Conservation (phyloP, 1,140 invertebrate genomes). For the Lordiphosa stackelbergi region DNA sequence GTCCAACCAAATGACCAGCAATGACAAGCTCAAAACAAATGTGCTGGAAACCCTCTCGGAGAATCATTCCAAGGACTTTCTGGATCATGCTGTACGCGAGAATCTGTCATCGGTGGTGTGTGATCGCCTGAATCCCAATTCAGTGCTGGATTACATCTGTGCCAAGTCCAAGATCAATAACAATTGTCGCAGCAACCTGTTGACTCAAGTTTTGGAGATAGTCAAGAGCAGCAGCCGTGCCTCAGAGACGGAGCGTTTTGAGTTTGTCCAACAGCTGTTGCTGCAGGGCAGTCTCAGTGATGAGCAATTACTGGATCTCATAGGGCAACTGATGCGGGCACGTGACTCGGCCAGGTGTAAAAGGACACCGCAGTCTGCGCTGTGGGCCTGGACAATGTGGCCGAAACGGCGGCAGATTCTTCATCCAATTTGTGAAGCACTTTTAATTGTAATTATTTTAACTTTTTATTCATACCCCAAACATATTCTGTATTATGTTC, state of each 20-base stretch:
- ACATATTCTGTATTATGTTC: conserved; percentile 1
- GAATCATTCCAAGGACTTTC: conserved; percentile 74
- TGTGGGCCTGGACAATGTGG: conserved; percentile 41
- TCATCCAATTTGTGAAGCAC: conserved; percentile 61
- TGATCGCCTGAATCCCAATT: conserved; percentile 70
- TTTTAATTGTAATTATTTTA: conserved; percentile 7
- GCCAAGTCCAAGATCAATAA: conserved; percentile 73
- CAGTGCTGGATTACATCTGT: conserved; percentile 73
- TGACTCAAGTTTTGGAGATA: conserved; percentile 57
- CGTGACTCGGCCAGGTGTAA: conserved; percentile 25
- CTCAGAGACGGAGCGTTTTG: conserved; percentile 45
- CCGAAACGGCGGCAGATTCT: conserved; percentile 70
- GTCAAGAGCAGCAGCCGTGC: conserved; percentile 44
- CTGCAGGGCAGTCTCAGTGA: conserved; percentile 41
- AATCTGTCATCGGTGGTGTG: conserved; percentile 74
- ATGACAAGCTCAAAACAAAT: conserved; percentile 60
- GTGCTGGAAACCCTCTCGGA: conserved; percentile 74
- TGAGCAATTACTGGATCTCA: conserved; percentile 64
- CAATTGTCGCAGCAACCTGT: conserved; percentile 52
- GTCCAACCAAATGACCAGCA: conserved; percentile 58
- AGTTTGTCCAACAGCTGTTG: conserved; percentile 54
- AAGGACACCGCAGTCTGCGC: conserved; percentile 3
- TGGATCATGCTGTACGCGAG: conserved; percentile 74
- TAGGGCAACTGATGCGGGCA: conserved; percentile 46
- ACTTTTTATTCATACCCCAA: not conserved